Conservation (phyloP, 2,113 vertebrate species). For the Columba livia region DNA sequence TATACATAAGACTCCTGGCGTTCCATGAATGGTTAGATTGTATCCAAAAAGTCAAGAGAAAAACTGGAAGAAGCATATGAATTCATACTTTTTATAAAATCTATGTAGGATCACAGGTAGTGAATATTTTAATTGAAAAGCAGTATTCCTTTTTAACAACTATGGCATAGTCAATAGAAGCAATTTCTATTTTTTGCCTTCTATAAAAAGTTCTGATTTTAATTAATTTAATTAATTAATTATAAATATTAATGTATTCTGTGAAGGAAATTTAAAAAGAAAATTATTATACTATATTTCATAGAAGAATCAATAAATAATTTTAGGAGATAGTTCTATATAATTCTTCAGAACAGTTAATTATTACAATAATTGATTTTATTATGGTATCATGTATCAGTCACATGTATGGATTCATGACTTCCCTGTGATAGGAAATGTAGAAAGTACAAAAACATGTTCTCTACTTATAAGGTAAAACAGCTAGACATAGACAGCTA, state of each 20-base stretch:
- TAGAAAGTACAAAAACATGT: background rate
- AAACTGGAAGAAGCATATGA: background rate
- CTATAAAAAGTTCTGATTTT: background rate
- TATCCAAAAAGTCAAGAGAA: background rate
- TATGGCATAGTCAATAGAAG: background rate
- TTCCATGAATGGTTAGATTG: background rate
- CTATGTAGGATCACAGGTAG: background rate
- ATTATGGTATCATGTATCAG: background rate
- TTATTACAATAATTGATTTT: background rate
- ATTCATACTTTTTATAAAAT: background rate
- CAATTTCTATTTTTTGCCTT: background rate
- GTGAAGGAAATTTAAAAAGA: accelerated
- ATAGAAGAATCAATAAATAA: background rate
- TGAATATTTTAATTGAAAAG: background rate
- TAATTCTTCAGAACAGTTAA: background rate
- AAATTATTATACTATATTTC: background rate
- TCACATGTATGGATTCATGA: background rate
- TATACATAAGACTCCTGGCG: background rate
- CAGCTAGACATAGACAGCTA: background rate
- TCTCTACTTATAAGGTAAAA: background rate
- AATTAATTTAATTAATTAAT: background rate
- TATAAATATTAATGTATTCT: background rate
- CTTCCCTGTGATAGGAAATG: background rate
- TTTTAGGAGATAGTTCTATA: background rate
- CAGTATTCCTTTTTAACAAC: background rate